Percentiles rank a stretch among this genome's conserved stretches.
Evolutionary conservation across 2,113 vertebrate genomes (phyloP).

Genomic region (Anarhynchus alexandrinus): DNA sequence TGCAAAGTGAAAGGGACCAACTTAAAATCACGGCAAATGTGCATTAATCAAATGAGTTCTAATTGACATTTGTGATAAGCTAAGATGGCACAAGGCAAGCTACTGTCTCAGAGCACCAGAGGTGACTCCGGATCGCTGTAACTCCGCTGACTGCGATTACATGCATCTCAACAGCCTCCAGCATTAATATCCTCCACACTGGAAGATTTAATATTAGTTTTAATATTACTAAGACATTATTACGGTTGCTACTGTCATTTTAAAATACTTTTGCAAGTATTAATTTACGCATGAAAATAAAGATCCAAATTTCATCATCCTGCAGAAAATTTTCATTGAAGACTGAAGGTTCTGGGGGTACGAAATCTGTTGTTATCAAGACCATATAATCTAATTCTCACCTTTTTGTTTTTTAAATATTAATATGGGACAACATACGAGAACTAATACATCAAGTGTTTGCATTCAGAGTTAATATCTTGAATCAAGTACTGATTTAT

Average conservation of each 20-base stretch:
- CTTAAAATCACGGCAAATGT: accelerated
- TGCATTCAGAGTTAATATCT: neutral
- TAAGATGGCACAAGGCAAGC: neutral
- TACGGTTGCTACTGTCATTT: neutral
- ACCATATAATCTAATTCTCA: neutral
- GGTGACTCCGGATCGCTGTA: neutral
- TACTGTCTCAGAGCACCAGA: no score
- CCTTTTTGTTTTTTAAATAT: neutral
- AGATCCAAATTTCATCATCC: neutral
- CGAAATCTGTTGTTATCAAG: neutral
- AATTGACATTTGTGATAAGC: neutral
- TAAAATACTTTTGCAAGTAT: neutral
- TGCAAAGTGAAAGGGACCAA: neutral
- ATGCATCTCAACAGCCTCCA: neutral
- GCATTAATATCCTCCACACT: neutral
- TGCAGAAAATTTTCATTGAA: neutral
- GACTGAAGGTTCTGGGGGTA: neutral
- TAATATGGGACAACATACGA: neutral
- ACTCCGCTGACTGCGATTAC: neutral
- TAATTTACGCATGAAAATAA: neutral
- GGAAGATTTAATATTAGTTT: neutral
- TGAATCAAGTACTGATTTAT: neutral
- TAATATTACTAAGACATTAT: neutral
- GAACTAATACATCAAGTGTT: neutral
- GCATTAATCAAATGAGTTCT: neutral